Evolutionary conservation across 2,797 vertebrate species (phyloP), one percentile per base, ranked within the genome.

Genomic region (Botia kubotai): DNA sequence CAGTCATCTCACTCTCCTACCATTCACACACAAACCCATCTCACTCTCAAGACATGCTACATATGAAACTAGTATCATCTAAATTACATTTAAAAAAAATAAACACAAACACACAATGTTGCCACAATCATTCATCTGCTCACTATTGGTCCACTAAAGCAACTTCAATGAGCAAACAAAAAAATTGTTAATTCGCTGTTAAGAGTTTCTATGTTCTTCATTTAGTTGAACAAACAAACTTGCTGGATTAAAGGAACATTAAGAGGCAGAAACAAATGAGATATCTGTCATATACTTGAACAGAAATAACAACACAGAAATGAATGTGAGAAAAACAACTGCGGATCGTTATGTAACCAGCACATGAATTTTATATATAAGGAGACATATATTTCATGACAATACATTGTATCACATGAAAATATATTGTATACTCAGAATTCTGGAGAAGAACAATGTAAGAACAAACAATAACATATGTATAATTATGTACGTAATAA

Each of bases 161-260:
- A 46, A 46, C 8, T 29, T 62, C 26, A 29, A 6, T 29, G 60
- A 65, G 17, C 16, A 65, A 72, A 39, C 53, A n/a, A 74, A n/a
- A 48, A 0, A 21, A 4, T 43, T 6, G 23, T 60, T 60, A 69
- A 63, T 72, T 17, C 53, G 58, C 63, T 63, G 68, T 79, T 79
- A 79, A 17, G 62, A 39, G 33, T 50, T 26, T 63, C 26, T 63
- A 26, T 7, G 3, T 21, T 53, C 16, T n/a, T 79, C 16, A 23
- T 80, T 72, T 66, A 72, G 60, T 39, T 66, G 6, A 72, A 72
- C 46, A 73, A 46, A 1, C 69, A 53, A 39, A 46, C 60, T 33
- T 5, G 3, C 33, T 65, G 48, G 43, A 71, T 62, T 50, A 71
- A 71, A 78, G 67, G 69, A 46, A 60, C 66, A 69, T 77, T 29